Conservation (phyloP, 2,888 invertebrate genomes). For the Lymantria monacha region DNA sequence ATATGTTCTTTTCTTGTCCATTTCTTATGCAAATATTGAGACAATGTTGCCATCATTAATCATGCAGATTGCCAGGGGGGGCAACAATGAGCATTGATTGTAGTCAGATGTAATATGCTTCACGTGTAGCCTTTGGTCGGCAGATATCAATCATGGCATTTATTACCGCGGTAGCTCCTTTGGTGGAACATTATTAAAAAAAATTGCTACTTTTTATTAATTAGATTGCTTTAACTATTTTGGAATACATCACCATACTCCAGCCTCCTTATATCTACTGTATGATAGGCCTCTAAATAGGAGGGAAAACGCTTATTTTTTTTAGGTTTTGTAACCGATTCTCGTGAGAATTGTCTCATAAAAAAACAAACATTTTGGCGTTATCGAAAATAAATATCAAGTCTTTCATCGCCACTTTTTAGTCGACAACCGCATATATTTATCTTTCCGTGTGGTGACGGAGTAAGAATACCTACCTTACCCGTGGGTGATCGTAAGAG, state of each 20-base stretch:
- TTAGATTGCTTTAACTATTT: no score
- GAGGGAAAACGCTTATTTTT: no score
- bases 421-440: no score
- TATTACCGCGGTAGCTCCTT: slow-evolving; percentile 30
- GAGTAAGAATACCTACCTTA: neutral
- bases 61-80: slow-evolving; percentile 62
- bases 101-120: slow-evolving; percentile 42
- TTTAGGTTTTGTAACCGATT: no score
- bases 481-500: neutral
- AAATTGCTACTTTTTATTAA: no score
- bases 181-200: slow-evolving; percentile 14
- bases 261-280: no score
- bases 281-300: no score
- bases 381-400: no score
- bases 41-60: slow-evolving; percentile 77
- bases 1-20: slow-evolving; percentile 71
- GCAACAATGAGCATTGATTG: slow-evolving; percentile 49
- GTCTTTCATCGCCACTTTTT: no score
- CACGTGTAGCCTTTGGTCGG: slow-evolving; percentile 42
- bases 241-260: no score
- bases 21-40: slow-evolving; percentile 82
- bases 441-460: neutral
- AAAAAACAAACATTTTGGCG: no score
- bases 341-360: no score
- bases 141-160: slow-evolving; percentile 53